phyloP scores from a whole-genome alignment of 2,797 vertebrate genomes.

The Tauraco hartlaubi region DNA sequence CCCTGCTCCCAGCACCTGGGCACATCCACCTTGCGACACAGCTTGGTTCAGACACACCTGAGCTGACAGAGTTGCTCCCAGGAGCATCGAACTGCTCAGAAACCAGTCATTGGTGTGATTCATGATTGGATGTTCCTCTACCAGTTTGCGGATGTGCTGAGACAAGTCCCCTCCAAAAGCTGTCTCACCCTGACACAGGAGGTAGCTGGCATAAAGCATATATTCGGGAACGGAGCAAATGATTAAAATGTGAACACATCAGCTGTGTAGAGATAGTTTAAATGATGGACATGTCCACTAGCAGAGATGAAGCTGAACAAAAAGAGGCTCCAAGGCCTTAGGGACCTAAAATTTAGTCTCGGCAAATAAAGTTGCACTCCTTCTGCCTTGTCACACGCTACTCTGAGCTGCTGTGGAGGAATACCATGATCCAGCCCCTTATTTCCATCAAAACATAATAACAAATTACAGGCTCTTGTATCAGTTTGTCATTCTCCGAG shows the following conservation, averaged over 20 bases:
- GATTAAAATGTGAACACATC: not conserved
- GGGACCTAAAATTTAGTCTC: not conserved
- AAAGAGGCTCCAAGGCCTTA: not conserved
- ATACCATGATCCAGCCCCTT: not conserved
- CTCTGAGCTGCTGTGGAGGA: not conserved
- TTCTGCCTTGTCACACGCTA: not conserved
- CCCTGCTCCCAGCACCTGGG: not conserved
- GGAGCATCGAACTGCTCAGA: not conserved
- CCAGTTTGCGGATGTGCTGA: not conserved
- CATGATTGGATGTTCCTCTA: not conserved
- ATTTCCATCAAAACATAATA: not conserved
- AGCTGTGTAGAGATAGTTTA: not conserved
- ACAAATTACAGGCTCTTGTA: constrained; percentile 12
- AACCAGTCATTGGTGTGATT: not conserved
- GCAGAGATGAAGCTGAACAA: not conserved
- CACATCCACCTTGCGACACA: not conserved
- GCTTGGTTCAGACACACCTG: not conserved
- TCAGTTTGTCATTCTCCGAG: not conserved
- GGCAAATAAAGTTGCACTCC: not conserved
- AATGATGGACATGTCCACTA: not conserved
- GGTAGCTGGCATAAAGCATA: not conserved
- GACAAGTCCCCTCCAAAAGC: not conserved
- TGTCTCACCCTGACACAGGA: not conserved
- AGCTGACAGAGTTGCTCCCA: not conserved
- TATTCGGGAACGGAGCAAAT: not conserved